Conservation (phyloP, 2,113 vertebrate genomes). For the Addax nasomaculatus region DNA sequence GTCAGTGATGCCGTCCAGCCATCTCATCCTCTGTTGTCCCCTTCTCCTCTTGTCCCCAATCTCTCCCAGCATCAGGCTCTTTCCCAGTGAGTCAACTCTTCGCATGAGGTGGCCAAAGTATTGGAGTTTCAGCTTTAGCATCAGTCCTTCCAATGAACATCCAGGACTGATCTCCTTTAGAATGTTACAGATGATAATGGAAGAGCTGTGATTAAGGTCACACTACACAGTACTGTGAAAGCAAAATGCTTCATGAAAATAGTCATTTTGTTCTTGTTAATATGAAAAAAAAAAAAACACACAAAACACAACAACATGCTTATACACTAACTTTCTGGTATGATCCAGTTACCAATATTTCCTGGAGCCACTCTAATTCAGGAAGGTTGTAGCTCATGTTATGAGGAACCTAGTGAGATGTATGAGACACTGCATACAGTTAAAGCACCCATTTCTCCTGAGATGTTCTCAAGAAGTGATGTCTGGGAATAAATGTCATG, state of each 20-base stretch:
- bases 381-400: not conserved
- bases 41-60: too few species aligned
- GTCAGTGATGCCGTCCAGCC: too few species aligned
- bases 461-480: not conserved
- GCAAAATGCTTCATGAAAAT: not conserved
- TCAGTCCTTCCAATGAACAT: too few species aligned
- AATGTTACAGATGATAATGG: not conserved
- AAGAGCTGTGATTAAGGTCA: not conserved
- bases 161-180: too few species aligned
- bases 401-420: not conserved
- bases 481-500: not conserved
- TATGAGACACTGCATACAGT: accelerated
- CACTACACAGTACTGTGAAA: not conserved
- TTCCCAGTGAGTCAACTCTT: too few species aligned
- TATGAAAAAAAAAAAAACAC: not conserved
- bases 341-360: not conserved
- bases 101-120: too few species aligned
- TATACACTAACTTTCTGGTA: not conserved
- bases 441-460: not conserved
- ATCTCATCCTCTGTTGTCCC: too few species aligned
- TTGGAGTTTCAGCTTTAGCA: too few species aligned
- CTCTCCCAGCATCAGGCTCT: too few species aligned
- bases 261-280: not conserved
- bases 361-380: not conserved
- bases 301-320: not conserved